phyloP scores from a whole-genome alignment of 2,113 vertebrate genomes.

The Chaetodon auriga region DNA sequence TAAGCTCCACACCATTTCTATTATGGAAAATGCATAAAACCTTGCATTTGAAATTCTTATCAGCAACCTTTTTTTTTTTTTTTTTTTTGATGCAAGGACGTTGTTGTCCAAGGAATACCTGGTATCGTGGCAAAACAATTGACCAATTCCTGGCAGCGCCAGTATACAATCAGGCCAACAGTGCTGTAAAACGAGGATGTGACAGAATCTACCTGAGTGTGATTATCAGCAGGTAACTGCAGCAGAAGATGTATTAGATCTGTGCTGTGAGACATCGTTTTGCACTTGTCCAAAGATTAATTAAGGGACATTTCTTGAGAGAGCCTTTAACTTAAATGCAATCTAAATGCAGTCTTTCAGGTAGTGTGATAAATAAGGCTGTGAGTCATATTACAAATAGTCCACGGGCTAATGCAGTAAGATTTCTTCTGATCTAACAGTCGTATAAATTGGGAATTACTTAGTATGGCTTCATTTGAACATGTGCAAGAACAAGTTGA shows the following conservation, averaged over 20 bases:
- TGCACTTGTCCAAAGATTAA: slow-evolving; percentile 48
- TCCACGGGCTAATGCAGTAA: not conserved
- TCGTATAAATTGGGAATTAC: not conserved
- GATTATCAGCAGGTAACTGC: slow-evolving; percentile 55
- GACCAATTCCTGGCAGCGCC: no score
- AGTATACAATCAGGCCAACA: no score
- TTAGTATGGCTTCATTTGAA: slow-evolving; percentile 1
- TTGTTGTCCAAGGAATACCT: no score
- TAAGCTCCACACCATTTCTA: no score
- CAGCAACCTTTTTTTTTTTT: no score
- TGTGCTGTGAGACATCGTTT: slow-evolving; percentile 17
- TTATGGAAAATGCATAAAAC: no score
- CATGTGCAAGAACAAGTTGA: not conserved
- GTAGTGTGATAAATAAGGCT: slow-evolving; percentile 22
- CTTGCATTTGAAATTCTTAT: no score
- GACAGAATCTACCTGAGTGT: slow-evolving; percentile 29
- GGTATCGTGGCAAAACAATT: no score
- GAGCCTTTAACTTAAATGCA: slow-evolving; percentile 51
- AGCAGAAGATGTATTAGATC: slow-evolving; percentile 57
- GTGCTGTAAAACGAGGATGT: not conserved
- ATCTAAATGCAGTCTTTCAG: slow-evolving; percentile 44
- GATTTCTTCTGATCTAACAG: not conserved
- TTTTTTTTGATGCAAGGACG: no score
- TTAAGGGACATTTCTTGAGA: slow-evolving; percentile 51
- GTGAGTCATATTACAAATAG: not conserved